Evolutionary conservation across 2,888 invertebrate genomes (phyloP).

Genomic region (Rhamnusium bicolor): DNA sequence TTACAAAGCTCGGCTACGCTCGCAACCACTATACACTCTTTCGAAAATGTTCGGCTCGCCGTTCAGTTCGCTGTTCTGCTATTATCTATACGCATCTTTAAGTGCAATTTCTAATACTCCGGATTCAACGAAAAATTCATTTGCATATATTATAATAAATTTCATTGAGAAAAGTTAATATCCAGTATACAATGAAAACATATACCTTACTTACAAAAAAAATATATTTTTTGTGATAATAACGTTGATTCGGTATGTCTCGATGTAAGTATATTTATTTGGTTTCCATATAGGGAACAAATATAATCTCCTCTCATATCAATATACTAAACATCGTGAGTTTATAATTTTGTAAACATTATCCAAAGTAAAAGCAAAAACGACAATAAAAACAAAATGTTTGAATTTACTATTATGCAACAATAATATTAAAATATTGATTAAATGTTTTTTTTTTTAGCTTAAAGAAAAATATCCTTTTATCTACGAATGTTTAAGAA

Average conservation of each 20-base stretch:
- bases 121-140: too few species aligned
- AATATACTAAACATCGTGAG: too few species aligned
- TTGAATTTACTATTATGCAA: neutral
- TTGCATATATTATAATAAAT: too few species aligned
- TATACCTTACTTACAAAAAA: neutral
- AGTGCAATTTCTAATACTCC: too few species aligned
- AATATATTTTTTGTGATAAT: neutral
- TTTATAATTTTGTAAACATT: neutral
- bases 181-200: neutral
- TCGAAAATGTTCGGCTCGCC: too few species aligned
- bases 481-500: conserved; percentile 77
- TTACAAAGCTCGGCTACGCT: too few species aligned
- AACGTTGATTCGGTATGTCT: neutral
- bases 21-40: too few species aligned
- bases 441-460: conserved; percentile 66
- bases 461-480: conserved; percentile 78
- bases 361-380: neutral
- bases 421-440: neutral
- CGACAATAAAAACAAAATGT: neutral
- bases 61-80: too few species aligned
- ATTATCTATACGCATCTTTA: too few species aligned
- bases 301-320: too few species aligned
- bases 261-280: neutral
- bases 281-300: neutral
- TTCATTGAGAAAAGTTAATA: too few species aligned